phyloP scores from a whole-genome alignment of 2,888 invertebrate species.

The Gordius sp. region DNA sequence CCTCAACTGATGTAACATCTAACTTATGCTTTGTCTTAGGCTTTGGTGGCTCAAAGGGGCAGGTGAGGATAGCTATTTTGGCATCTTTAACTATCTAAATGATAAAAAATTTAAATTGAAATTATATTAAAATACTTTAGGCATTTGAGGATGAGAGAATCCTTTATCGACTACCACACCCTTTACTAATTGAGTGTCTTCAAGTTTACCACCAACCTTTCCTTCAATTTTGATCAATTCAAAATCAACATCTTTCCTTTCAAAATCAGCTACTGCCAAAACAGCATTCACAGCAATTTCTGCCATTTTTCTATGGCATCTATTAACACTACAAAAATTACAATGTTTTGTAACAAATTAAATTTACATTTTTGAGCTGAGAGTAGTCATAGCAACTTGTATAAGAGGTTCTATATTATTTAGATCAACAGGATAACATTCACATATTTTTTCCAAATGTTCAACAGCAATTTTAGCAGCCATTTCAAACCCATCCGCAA shows the following conservation, averaged over 20 bases:
- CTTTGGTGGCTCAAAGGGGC: slow-evolving; percentile 98
- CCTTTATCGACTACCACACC: slow-evolving; percentile 95
- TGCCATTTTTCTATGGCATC: slow-evolving; percentile 84
- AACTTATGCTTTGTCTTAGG: slow-evolving; percentile 99
- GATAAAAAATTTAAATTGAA: slow-evolving; percentile 19
- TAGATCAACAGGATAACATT: slow-evolving; percentile 57
- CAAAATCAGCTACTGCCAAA: slow-evolving; percentile 72
- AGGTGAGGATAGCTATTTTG: slow-evolving; percentile 82
- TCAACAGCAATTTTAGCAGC: slow-evolving; percentile 63
- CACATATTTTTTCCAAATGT: slow-evolving; percentile 60
- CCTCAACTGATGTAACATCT: slow-evolving; percentile 76
- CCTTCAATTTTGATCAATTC: slow-evolving; percentile 93
- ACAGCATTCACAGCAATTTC: slow-evolving; percentile 94
- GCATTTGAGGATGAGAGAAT: slow-evolving; percentile 98
- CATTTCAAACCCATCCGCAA: slow-evolving; percentile 90
- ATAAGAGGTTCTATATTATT: slow-evolving; percentile 60
- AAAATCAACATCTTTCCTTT: slow-evolving; percentile 81
- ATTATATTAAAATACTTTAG: slow-evolving; percentile 39
- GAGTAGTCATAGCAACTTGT: slow-evolving; percentile 81
- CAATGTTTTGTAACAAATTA: slow-evolving; percentile 8
- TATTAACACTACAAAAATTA: slow-evolving; percentile 44
- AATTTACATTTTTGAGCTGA: slow-evolving; percentile 73
- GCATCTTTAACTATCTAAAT: slow-evolving; percentile 44
- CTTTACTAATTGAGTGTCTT: slow-evolving; percentile 76
- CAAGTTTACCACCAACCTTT: slow-evolving; percentile 80